Evolutionary conservation across 2,797 vertebrate species (phyloP).

Genomic region (Enteromius argenteus): DNA sequence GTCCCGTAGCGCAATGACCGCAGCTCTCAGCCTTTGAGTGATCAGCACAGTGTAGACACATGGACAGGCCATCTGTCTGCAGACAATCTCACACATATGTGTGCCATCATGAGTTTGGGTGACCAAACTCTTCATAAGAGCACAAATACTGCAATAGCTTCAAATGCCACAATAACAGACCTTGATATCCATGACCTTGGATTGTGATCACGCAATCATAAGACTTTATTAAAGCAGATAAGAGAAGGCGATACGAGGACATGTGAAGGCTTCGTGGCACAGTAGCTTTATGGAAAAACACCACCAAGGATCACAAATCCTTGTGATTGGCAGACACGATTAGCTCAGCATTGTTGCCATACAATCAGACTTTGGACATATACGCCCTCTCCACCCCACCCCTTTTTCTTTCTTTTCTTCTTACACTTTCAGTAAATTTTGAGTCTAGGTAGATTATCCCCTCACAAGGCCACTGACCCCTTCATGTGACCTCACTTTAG

Average conservation of each 20-base stretch:
- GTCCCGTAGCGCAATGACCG: background rate
- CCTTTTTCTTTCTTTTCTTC: background rate
- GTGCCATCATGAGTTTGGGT: background rate
- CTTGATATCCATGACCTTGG: background rate
- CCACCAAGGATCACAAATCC: background rate
- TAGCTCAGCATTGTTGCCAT: background rate
- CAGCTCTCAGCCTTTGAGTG: slow-evolving; percentile 31
- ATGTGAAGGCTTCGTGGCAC: background rate
- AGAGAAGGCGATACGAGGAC: background rate
- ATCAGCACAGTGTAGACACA: slow-evolving; percentile 50
- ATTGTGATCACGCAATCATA: slow-evolving; percentile 1
- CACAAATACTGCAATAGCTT: background rate
- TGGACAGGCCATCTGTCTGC: slow-evolving; percentile 60
- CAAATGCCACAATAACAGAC: background rate
- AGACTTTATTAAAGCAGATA: slow-evolving; percentile 42
- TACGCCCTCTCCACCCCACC: background rate
- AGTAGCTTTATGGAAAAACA: slow-evolving; percentile 31
- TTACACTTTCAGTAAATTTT: background rate
- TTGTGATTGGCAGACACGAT: slow-evolving; percentile 17
- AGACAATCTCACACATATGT: slow-evolving; percentile 19
- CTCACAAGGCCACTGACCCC: slow-evolving; percentile 30
- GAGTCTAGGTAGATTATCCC: slow-evolving; percentile 29
- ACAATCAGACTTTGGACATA: slow-evolving; percentile 22
- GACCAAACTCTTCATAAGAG: background rate
- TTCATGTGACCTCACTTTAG: slow-evolving; percentile 16